Percentiles rank a stretch among this genome's conserved stretches.
These are phyloP conservation scores for Tetranychus truncatus DNA, from an alignment of 2,888 invertebrate species.

Conservation along the genomic window DNA sequence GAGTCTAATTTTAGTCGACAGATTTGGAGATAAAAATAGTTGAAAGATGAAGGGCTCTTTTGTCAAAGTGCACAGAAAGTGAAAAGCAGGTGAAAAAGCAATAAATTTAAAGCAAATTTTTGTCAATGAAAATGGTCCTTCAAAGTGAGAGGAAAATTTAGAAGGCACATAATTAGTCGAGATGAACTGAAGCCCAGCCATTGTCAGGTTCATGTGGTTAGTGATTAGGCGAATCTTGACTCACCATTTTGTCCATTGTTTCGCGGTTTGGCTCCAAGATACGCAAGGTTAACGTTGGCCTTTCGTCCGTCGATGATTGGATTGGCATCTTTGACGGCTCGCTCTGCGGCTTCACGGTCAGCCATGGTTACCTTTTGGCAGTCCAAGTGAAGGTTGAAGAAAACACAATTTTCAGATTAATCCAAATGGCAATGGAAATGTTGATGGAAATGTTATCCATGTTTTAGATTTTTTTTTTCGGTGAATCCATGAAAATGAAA, in stretches of 20 bases:
- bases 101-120: too few species aligned
- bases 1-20: too few species aligned
- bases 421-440: background rate
- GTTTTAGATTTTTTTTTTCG: too few species aligned
- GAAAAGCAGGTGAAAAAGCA: too few species aligned
- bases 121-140: too few species aligned
- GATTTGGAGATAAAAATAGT: too few species aligned
- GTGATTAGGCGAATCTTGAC: background rate
- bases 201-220: too few species aligned
- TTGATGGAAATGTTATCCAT: background rate
- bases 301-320: constrained; percentile 95
- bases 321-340: constrained; percentile 93
- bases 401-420: background rate
- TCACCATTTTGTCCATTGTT: constrained; percentile 37
- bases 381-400: background rate
- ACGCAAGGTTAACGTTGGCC: constrained; percentile 93
- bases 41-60: too few species aligned
- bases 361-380: constrained; percentile 81
- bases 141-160: too few species aligned
- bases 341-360: constrained; percentile 75
- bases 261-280: constrained; percentile 86
- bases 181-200: too few species aligned
- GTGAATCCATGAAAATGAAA: background rate
- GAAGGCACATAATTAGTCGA: too few species aligned
- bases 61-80: too few species aligned